Evolutionary conservation across 2,113 vertebrate genomes (phyloP), one percentile per base, ranked within the genome.

Genomic region (Aphyosemion australe): DNA sequence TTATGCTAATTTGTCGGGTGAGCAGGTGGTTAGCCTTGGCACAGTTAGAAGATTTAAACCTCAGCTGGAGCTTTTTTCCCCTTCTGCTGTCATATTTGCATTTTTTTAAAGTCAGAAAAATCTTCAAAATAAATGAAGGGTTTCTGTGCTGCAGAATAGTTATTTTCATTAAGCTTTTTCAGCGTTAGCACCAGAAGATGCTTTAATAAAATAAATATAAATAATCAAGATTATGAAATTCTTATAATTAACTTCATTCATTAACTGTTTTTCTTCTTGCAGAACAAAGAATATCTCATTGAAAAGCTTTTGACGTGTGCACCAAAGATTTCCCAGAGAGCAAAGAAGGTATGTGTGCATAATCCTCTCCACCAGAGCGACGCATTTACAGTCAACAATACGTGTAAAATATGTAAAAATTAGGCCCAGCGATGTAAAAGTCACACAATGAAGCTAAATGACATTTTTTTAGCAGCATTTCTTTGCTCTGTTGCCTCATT

Each of bases 231-330:
- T 58, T n/a, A 12, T 51, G 11, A 41, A 43, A 54, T 42, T 26
- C n/a, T n/a, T n/a, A n/a, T n/a, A 7, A 43, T 43, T 2, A 26
- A 41, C 37, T 42, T 12, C 9, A 6, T 51, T 19, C 8, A 19
- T 53, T 11, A 1, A 20, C 34, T 73, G 63, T 54, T 61, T 39
- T 64, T 68, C 92, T 88, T 89, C 83, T 93, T 93, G 19, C 94
- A 98, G 97, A 98, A 95, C 83, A 96, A 94, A 95, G 97, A 99
- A 82, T 95, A 95, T 91, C 88, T 99, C 91, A 95, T 96, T 63
- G 97, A 99, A 89, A 99, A 95, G 78, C 94, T 99, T 84, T 94
- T 99, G 76, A 94, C 92, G 78, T 90, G 92, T 80, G 97, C 95
- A 11, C 96, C 96, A 89, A 96, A 96, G 91, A 97, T 98, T 88